These are phyloP conservation scores for Aromia moschata DNA, from an alignment of 2,888 invertebrate species.

Conservation along the genomic window DNA sequence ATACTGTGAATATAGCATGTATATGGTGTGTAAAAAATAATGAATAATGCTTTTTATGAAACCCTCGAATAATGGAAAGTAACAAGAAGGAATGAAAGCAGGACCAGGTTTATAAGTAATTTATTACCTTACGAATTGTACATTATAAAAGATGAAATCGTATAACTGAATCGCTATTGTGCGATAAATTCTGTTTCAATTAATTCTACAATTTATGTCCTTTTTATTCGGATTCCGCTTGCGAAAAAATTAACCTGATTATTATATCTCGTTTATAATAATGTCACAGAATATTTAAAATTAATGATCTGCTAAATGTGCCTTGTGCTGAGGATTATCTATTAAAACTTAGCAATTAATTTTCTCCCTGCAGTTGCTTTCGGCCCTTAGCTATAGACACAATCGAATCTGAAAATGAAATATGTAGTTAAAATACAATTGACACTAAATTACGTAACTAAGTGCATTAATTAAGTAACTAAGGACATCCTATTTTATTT, in stretches of 20 bases:
- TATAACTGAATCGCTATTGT: neutral
- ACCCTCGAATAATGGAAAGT: neutral
- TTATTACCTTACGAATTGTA: neutral
- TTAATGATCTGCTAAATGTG: slow-evolving; percentile 21
- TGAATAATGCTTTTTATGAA: too few species aligned
- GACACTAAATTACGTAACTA: too few species aligned
- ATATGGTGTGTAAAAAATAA: too few species aligned
- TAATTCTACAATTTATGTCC: neutral
- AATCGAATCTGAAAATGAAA: slow-evolving; percentile 38
- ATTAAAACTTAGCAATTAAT: slow-evolving; percentile 31
- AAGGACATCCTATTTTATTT: too few species aligned
- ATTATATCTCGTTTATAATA: slow-evolving; percentile 11
- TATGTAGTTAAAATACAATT: slow-evolving; percentile 17
- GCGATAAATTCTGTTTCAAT: neutral
- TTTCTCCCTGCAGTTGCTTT: slow-evolving; percentile 33
- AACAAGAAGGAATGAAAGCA: neutral
- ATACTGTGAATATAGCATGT: too few species aligned
- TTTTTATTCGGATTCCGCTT: neutral
- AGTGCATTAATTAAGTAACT: too few species aligned
- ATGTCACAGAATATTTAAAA: slow-evolving; percentile 3
- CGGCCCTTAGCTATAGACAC: slow-evolving; percentile 33
- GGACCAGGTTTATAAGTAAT: neutral
- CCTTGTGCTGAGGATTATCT: slow-evolving; percentile 10
- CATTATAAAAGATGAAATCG: neutral
- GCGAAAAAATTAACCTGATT: neutral